A percentile compares a stretch with the other conserved stretches of the same genome.
Evolutionary conservation across 2,888 invertebrate species (phyloP).

Genomic region (Allophyes oxyacanthae): DNA sequence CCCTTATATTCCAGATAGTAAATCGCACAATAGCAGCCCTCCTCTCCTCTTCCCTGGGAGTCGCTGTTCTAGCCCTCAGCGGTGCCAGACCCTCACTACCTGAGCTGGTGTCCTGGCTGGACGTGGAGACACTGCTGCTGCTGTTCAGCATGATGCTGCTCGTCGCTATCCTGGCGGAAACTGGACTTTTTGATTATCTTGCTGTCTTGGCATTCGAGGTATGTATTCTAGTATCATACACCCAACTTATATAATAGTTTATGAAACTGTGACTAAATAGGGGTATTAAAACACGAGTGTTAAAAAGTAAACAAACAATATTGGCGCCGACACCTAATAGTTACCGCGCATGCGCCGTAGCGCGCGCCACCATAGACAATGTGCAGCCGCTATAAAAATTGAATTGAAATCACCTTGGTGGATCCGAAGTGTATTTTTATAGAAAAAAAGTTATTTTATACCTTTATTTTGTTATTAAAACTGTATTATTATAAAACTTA

Average conservation of each 20-base stretch:
- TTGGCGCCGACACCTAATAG: no score
- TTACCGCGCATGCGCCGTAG: no score
- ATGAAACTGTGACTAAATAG: no score
- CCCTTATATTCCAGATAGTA: constrained; percentile 91
- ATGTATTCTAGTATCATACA: constrained; percentile 21
- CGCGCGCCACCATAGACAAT: no score
- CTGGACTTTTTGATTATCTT: constrained; percentile 95
- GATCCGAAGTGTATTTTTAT: no score
- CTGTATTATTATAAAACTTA: no score
- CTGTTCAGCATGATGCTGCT: constrained; percentile 96
- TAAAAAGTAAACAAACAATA: no score
- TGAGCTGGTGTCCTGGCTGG: constrained; percentile 94
- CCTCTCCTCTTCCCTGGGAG: constrained; percentile 92
- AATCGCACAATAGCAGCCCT: constrained; percentile 95
- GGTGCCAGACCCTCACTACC: constrained; percentile 93
- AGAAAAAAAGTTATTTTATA: no score
- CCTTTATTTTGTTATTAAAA: no score
- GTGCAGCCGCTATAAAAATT: no score
- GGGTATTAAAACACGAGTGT: no score
- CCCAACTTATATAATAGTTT: neutral
- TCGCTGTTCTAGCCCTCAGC: constrained; percentile 92
- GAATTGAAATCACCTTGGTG: no score
- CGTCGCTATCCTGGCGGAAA: constrained; percentile 94
- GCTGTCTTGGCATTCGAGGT: constrained; percentile 94
- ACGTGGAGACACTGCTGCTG: constrained; percentile 92